A percentile compares a stretch with the other conserved stretches of the same genome.
Evolutionary conservation across 2,113 vertebrate genomes (phyloP).

Genomic region (Syrrhaptes paradoxus): DNA sequence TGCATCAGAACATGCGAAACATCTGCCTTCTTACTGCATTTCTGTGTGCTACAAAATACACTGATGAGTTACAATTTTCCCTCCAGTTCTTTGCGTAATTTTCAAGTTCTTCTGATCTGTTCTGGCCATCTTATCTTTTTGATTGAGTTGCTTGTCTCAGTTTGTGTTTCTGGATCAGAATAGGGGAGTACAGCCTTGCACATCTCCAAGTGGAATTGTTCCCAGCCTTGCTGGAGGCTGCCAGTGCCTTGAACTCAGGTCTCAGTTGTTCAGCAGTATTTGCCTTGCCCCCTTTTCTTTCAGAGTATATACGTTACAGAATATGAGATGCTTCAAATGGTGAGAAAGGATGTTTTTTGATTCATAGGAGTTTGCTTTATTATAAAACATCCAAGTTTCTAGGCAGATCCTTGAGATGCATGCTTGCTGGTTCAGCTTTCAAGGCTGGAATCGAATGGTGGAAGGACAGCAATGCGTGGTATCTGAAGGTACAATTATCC

Average conservation of each 20-base stretch:
- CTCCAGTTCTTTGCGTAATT: background rate
- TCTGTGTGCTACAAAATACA: background rate
- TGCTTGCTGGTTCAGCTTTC: background rate
- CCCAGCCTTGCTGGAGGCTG: background rate
- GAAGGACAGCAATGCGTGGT: background rate
- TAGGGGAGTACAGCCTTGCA: background rate
- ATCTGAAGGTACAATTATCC: background rate
- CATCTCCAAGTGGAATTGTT: background rate
- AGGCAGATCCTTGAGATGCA: background rate
- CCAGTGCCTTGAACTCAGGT: background rate
- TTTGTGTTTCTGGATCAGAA: background rate
- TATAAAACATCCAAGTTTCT: background rate
- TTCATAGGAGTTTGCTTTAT: background rate
- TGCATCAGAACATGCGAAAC: background rate
- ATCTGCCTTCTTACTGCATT: background rate
- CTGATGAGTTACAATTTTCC: background rate
- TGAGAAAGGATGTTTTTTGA: background rate
- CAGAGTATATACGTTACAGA: background rate
- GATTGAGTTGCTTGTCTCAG: background rate
- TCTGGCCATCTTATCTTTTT: background rate
- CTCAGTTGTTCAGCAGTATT: background rate
- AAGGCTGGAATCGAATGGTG: background rate
- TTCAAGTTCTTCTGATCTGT: background rate
- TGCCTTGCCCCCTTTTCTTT: background rate
- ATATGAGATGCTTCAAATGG: background rate